Base-by-base conservation (phyloP, 2,888 invertebrate genomes). In the Adelognathus sp. region DNA sequence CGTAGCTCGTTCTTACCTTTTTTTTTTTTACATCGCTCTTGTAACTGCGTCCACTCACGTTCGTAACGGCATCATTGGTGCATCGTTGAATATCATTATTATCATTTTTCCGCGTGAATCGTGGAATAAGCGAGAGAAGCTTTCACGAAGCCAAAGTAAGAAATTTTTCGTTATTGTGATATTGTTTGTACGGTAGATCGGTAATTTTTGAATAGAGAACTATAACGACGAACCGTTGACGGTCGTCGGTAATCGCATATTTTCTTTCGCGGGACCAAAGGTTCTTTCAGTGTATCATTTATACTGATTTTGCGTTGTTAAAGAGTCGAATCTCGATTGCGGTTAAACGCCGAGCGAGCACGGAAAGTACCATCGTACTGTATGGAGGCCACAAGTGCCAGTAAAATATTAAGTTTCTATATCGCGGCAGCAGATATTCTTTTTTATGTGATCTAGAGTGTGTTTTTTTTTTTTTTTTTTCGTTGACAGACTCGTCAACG, bases 401-500 rank as follows among this genome's bases (percentile, higher is more conserved):
- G 18, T 44, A 24, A 31, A 44, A 3, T 27, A 14, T 33, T 7
- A 7, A 46, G 18, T 46, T 24, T 56, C 31, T 33, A 11, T 71
- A 11, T 33, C 50, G 21, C 31, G 4, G 29, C 7, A 7, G 50
- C 31, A n/a, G n/a, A 33, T 36, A 14, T 14, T 7, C 64, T 36
- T 52, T 66, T 64, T 11, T 21, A 46, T n/a, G 9, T 11, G 16
- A 31, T 61, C n/a, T 1, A 46, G 3, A 4, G 21, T 46, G 11
- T 52, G 24, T 54, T 16, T 54, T 31, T 46, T 75, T 7, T 46
- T 61, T 54, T 64, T 39, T 44, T 56, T 64, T 72, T 24, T 16
- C 1, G 31, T 33, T 29, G 7, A 44, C n/a, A n/a, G n/a, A 58
- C 44, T 36, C 16, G 21, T 46, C n/a, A n/a, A n/a, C n/a, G n/a